Evolutionary conservation across 1,140 invertebrate genomes (phyloP).

Genomic region (Latrodectus geometricus): DNA sequence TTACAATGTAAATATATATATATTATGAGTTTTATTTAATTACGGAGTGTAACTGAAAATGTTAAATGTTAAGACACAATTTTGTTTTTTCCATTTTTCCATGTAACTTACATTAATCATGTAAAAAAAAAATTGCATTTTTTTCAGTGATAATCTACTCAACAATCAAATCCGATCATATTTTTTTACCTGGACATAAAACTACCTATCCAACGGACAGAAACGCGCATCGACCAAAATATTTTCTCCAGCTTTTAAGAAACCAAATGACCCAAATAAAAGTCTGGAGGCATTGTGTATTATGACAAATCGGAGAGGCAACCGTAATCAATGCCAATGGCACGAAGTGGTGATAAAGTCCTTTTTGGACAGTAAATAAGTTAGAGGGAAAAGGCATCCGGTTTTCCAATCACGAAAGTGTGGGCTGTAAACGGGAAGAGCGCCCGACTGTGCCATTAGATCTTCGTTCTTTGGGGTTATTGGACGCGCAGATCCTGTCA

Average conservation of each 20-base stretch:
- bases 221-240: background rate
- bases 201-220: background rate
- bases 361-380: constrained; percentile 49
- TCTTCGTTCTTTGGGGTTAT: constrained; percentile 32
- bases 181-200: background rate
- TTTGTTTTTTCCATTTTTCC: too few relatives aligned
- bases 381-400: constrained; percentile 29
- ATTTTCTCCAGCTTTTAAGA: constrained; percentile 22
- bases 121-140: too few relatives aligned
- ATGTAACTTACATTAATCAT: too few relatives aligned
- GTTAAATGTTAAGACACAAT: too few relatives aligned
- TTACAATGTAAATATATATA: too few relatives aligned
- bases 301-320: constrained; percentile 42
- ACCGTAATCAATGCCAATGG: constrained; percentile 41
- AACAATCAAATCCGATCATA: background rate
- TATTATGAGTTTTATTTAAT: too few relatives aligned
- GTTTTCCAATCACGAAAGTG: constrained; percentile 55
- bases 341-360: constrained; percentile 56
- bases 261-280: constrained; percentile 1
- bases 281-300: constrained; percentile 25
- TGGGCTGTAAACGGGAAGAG: constrained; percentile 40
- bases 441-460: constrained; percentile 43
- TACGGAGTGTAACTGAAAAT: too few relatives aligned
- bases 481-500: constrained; percentile 47
- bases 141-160: background rate